A percentile compares a stretch with the other conserved stretches of the same genome.
phyloP scores from a whole-genome alignment of 2,113 vertebrate species.

The Morone chrysops region DNA sequence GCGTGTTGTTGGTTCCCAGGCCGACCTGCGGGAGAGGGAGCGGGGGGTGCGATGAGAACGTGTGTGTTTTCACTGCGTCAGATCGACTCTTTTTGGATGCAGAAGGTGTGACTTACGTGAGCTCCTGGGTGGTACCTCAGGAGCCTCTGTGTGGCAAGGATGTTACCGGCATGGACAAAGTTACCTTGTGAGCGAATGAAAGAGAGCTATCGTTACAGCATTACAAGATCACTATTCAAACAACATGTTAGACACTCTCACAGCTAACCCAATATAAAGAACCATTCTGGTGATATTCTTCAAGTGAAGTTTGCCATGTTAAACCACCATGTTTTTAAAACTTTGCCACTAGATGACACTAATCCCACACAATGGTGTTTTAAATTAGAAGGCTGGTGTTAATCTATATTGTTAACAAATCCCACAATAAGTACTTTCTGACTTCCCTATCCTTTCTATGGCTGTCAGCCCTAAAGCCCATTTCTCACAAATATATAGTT shows the following conservation, averaged over 20 bases:
- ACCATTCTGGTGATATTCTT: no score
- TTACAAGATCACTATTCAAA: background rate
- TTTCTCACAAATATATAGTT: no score
- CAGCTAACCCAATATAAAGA: no score
- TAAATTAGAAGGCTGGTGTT: no score
- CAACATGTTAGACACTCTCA: background rate
- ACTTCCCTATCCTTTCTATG: no score
- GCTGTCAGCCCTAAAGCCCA: no score
- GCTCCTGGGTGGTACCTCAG: conserved; percentile 96
- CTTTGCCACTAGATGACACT: no score
- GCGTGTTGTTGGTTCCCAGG: conserved; percentile 90
- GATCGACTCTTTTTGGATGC: accelerated
- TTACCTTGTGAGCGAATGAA: conserved; percentile 81
- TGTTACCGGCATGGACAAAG: conserved; percentile 93
- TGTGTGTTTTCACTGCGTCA: background rate
- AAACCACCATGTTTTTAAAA: no score
- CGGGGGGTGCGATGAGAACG: background rate
- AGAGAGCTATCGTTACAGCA: background rate
- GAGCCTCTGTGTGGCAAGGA: conserved; percentile 90
- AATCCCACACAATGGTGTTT: no score
- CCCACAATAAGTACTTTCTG: no score
- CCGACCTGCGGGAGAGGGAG: conserved; percentile 86
- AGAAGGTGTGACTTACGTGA: conserved; percentile 84
- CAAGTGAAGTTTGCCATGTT: no score
- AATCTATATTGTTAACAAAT: no score